Conservation (phyloP, 1,140 invertebrate species). For the Drosophila navojoa region DNA sequence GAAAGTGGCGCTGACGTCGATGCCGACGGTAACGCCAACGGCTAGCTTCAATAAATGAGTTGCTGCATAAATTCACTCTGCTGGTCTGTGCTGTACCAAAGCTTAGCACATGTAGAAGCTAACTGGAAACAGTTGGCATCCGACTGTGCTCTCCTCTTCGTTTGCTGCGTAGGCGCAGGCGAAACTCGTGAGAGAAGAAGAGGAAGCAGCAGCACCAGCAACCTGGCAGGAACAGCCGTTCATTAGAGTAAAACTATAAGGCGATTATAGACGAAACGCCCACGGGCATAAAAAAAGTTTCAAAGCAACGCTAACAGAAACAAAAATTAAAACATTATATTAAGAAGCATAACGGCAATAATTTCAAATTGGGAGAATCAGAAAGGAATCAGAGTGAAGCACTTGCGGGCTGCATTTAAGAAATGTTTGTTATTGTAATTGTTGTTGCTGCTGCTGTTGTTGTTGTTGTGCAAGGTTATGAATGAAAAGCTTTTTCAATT, state of each 20-base stretch:
- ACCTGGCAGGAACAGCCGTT: conserved; percentile 5
- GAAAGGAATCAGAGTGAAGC: neutral
- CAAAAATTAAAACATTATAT: conserved; percentile 1
- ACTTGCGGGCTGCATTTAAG: neutral
- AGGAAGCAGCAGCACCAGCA: neutral
- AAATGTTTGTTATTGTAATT: conserved; percentile 13
- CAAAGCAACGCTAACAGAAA: neutral
- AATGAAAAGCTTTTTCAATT: conserved; percentile 79
- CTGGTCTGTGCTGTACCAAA: conserved; percentile 43
- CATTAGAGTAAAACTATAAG: conserved; percentile 46
- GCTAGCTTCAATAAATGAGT: neutral
- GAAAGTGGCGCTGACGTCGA: conserved; percentile 38
- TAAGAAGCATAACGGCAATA: conserved; percentile 20
- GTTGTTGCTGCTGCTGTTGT: conserved; percentile 10
- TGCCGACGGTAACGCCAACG: neutral
- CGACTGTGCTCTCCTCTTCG: neutral
- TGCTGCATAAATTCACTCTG: neutral
- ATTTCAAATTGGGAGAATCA: neutral
- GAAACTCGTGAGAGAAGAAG: neutral
- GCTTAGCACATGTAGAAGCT: conserved; percentile 38
- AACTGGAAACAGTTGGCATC: conserved; percentile 22
- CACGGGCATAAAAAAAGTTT: conserved; percentile 1
- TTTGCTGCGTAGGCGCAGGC: conserved; percentile 31
- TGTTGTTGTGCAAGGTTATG: conserved; percentile 72
- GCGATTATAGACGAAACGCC: conserved; percentile 32